A percentile compares a stretch with the other conserved stretches of the same genome.
Conservation (phyloP, 2,797 vertebrate genomes). For the Gymnocypris eckloni region DNA sequence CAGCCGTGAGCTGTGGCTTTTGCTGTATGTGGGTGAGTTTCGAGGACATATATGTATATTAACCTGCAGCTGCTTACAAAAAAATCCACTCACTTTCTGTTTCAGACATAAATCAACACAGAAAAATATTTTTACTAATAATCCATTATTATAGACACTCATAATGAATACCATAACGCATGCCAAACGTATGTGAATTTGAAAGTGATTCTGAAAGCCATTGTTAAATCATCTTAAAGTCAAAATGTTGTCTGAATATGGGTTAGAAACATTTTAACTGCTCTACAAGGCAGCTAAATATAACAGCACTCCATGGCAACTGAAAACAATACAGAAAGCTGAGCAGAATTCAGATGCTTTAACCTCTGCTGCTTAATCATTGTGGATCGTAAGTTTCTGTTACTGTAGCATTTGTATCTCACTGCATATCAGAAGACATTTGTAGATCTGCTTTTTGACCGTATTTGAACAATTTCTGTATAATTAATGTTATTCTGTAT, state of each 20-base stretch:
- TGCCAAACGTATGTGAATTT: not conserved
- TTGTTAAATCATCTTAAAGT: not conserved
- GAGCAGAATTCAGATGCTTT: not conserved
- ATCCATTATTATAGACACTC: not conserved
- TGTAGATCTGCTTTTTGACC: not conserved
- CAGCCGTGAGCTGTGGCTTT: not conserved
- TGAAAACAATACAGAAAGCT: not conserved
- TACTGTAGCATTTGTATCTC: not conserved
- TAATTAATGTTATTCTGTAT: not conserved
- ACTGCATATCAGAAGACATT: not conserved
- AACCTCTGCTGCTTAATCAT: not conserved
- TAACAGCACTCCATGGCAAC: slow-evolving; percentile 22
- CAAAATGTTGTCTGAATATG: not conserved
- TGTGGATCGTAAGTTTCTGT: not conserved
- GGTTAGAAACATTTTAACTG: not conserved
- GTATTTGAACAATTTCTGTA: not conserved
- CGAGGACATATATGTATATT: not conserved
- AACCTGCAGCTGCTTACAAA: not conserved
- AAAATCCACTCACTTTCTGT: not conserved
- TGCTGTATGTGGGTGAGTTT: not conserved
- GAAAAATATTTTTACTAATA: not conserved
- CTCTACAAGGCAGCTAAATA: slow-evolving; percentile 8
- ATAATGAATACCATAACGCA: not conserved
- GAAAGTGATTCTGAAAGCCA: not conserved
- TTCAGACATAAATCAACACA: not conserved